These are phyloP conservation scores for Polyergus mexicanus DNA, from an alignment of 1,140 invertebrate species.

Conservation along the genomic window DNA sequence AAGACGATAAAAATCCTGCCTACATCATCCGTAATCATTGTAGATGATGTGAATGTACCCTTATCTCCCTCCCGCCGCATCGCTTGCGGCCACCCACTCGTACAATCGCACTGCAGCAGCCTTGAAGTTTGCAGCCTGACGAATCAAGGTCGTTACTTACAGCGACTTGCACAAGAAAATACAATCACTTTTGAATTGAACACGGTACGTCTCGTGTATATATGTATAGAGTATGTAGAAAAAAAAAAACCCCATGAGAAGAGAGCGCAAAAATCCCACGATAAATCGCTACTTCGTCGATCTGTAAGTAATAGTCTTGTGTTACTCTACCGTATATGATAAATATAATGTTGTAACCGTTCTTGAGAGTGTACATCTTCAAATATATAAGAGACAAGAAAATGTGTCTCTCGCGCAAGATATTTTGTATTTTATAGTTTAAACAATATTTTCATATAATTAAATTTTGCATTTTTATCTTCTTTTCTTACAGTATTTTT, in stretches of 20 bases:
- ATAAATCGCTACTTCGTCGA: constrained; percentile 1
- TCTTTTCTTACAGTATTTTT: neutral
- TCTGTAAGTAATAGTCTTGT: neutral
- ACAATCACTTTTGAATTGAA: constrained; percentile 76
- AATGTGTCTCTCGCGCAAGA: too few relatives aligned
- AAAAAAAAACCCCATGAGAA: constrained; percentile 23
- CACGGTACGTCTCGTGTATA: constrained; percentile 1
- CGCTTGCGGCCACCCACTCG: constrained; percentile 70
- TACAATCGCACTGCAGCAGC: constrained; percentile 72
- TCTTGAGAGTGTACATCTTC: neutral
- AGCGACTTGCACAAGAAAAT: constrained; percentile 66
- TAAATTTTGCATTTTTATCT: neutral
- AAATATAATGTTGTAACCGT: neutral
- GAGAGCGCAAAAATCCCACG: constrained; percentile 4
- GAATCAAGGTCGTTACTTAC: constrained; percentile 78
- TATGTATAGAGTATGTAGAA: constrained; percentile 44
- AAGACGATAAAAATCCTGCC: constrained; percentile 15
- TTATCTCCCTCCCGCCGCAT: constrained; percentile 67
- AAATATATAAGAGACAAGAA: neutral
- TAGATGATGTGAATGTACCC: constrained; percentile 72
- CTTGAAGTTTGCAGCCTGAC: constrained; percentile 74
- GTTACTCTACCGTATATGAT: neutral
- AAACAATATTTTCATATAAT: neutral
- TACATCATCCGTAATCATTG: neutral
- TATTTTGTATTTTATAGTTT: too few relatives aligned